Base-by-base conservation (phyloP, 2,113 vertebrate species). In the Athene cunicularia region DNA sequence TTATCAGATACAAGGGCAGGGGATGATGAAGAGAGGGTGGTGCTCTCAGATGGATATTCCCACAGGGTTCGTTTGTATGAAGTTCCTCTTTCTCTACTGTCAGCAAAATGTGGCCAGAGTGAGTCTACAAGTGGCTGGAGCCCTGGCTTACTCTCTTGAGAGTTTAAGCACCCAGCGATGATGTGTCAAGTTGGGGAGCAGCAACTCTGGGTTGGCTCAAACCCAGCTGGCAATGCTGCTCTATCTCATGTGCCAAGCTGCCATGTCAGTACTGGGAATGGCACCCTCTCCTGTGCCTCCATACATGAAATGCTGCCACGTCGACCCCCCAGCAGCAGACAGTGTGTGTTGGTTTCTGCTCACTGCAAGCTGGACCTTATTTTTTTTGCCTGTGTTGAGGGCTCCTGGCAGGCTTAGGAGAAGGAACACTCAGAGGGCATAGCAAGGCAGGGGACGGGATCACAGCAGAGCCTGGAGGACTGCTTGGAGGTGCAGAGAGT, bases 301-400 rank as follows among this genome's bases (percentile, higher is more conserved):
- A 1, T 5, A 11, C 5, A 4, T 37, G 37, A 58, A 39, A 47
- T 4, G 8, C 52, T n/a, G 59, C 43, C 32, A 12, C 0, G 2
- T 19, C 1, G 2, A 28, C 14, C 37, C 52, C 33, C 8, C 9
- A 20, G 33, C 53, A 52, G 4, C 32, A 43, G 43, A 14, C 28
- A 4, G 47, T 4, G 8, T 26, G 30, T 21, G 32, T 27, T 63
- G 41, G 18, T 32, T 50, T 58, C 49, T 64, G 14, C 56, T 64
- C 21, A 8, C 22, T 37, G 41, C 21, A 49, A 24, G 32, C 26
- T 79, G 50, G 66, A 50, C 41, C 14, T 20, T 35, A 2, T 26
- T 17, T 33, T 56, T 64, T 35, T 41, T 76, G 35, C 33, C 16
- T 58, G 19, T 80, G 16, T 8, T 60, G 45, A 45, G 20, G 45